phyloP scores from a whole-genome alignment of 2,113 vertebrate genomes.

The Mustela nigripes region DNA sequence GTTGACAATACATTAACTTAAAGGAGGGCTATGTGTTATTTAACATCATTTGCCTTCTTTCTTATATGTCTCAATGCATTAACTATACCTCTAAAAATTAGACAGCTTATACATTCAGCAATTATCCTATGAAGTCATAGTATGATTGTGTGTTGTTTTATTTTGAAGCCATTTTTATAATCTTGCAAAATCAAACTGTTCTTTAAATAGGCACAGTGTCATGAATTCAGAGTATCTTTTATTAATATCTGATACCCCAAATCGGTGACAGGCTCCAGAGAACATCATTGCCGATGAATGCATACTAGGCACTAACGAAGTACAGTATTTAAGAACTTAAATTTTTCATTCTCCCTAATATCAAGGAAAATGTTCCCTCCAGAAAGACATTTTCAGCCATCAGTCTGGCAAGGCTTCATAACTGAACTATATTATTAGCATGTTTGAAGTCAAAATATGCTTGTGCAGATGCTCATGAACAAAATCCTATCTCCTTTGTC shows the following conservation, averaged over 20 bases:
- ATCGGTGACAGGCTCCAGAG: background rate
- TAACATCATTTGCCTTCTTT: background rate
- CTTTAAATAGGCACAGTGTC: background rate
- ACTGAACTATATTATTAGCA: background rate
- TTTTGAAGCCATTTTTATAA: constrained; percentile 55
- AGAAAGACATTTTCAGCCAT: constrained; percentile 3
- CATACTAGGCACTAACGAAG: background rate
- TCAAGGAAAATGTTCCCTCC: background rate
- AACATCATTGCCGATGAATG: background rate
- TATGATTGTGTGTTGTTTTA: background rate
- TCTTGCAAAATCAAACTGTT: constrained; percentile 36
- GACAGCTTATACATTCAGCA: background rate
- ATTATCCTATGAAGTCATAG: background rate
- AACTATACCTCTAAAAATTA: background rate
- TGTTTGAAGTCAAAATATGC: background rate
- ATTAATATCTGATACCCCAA: background rate
- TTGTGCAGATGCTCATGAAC: background rate
- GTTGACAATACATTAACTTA: background rate
- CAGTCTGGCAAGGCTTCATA: background rate
- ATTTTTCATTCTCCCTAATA: background rate
- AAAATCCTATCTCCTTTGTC: background rate
- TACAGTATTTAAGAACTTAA: background rate
- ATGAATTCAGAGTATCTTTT: constrained; percentile 11
- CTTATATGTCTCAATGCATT: background rate
- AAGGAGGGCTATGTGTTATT: background rate